Conservation (phyloP, 1,140 invertebrate genomes). For the Mesaphorura yosii region DNA sequence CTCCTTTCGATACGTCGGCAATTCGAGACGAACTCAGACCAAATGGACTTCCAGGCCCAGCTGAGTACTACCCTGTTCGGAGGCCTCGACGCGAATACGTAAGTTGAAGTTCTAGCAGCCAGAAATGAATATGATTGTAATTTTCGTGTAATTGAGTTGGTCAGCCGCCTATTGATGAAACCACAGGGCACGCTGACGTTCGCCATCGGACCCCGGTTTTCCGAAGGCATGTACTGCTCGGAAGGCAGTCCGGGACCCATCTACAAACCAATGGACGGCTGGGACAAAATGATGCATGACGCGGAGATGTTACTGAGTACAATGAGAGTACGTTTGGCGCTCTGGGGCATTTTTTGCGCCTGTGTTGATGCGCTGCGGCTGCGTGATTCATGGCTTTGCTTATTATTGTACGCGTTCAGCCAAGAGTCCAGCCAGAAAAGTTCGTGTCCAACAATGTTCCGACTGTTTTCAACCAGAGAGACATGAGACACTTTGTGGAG, state of each 20-base stretch:
- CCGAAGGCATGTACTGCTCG: too few species aligned
- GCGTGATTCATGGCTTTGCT: background rate
- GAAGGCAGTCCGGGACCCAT: too few species aligned
- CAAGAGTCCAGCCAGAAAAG: conserved; percentile 15
- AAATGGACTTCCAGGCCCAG: conserved; percentile 16
- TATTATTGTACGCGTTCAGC: conserved; percentile 1
- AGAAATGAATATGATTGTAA: background rate
- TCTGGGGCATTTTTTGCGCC: too few species aligned
- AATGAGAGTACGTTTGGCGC: too few species aligned
- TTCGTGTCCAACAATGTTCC: conserved; percentile 21
- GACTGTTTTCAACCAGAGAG: conserved; percentile 18
- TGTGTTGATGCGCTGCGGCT: background rate
- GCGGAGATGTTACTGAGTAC: too few species aligned
- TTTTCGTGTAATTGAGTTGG: conserved; percentile 1
- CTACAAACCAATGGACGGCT: too few species aligned
- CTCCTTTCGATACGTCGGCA: conserved; percentile 17
- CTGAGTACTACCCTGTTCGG: conserved; percentile 11
- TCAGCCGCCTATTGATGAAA: too few species aligned
- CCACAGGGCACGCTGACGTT: conserved; percentile 11
- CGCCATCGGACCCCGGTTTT: conserved; percentile 2
- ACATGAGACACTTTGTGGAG: conserved; percentile 18
- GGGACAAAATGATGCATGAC: too few species aligned
- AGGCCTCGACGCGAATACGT: conserved; percentile 10
- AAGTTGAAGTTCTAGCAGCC: conserved; percentile 2
- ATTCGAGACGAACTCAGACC: background rate